These are phyloP conservation scores for Oncorhynchus mykiss DNA, from an alignment of 2,113 vertebrate species.

Conservation along the genomic window DNA sequence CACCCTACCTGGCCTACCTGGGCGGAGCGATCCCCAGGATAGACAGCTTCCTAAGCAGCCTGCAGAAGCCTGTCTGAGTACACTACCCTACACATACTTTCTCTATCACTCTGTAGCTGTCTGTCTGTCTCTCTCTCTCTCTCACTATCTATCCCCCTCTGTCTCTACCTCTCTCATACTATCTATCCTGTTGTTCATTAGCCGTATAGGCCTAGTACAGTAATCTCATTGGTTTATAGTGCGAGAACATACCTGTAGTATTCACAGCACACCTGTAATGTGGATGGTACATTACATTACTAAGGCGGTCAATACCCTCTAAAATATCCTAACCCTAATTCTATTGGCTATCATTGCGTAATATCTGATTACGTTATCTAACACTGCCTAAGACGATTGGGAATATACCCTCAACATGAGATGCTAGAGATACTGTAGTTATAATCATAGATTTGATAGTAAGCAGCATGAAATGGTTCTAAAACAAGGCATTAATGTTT, in stretches of 20 bases:
- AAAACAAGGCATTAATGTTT: slow-evolving; percentile 10
- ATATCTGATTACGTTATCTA: too few species aligned
- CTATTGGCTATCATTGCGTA: too few species aligned
- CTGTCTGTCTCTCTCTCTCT: not conserved
- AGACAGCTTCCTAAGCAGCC: slow-evolving; percentile 64
- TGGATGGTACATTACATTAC: too few species aligned
- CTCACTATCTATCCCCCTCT: not conserved
- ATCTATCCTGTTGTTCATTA: too few species aligned
- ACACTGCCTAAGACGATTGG: too few species aligned
- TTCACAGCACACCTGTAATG: too few species aligned
- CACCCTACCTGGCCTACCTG: slow-evolving; percentile 77
- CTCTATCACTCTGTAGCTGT: not conserved
- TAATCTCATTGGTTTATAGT: not conserved
- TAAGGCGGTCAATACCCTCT: too few species aligned
- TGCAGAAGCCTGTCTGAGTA: slow-evolving; percentile 74
- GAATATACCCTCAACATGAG: not conserved
- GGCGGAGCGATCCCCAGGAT: slow-evolving; percentile 73
- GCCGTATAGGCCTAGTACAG: not conserved
- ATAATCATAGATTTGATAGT: not conserved
- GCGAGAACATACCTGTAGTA: too few species aligned
- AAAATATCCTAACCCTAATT: too few species aligned
- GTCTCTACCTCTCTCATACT: not conserved
- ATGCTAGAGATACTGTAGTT: not conserved
- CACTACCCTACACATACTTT: not conserved
- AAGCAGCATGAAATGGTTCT: not conserved